A percentile compares a stretch with the other conserved stretches of the same genome.
These are phyloP conservation scores for Gymnorhina tibicen DNA, from an alignment of 2,113 vertebrate species.

Conservation along the genomic window DNA sequence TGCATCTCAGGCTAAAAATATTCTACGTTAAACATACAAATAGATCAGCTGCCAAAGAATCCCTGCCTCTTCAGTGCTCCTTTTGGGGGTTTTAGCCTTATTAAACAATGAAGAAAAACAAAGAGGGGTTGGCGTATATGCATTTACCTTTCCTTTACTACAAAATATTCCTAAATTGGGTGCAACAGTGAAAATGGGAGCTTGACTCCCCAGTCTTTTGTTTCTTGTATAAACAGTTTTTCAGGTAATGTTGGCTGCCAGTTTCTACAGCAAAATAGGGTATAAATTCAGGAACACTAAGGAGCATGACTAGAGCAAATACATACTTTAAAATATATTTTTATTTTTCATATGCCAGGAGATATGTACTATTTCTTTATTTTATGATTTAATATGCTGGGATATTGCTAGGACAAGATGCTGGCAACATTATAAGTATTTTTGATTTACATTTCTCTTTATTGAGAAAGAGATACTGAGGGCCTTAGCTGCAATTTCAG, in stretches of 20 bases:
- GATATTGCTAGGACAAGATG: neutral
- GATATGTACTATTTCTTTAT: neutral
- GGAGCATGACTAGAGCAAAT: neutral
- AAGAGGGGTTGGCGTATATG: neutral
- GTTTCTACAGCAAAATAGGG: neutral
- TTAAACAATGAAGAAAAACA: neutral
- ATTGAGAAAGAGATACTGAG: neutral
- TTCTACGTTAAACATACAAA: neutral
- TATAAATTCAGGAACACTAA: neutral
- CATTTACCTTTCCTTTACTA: neutral
- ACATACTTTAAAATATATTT: neutral
- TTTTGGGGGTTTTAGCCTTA: neutral
- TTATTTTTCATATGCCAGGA: neutral
- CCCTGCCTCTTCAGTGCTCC: neutral
- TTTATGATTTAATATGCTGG: neutral
- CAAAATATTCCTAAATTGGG: neutral
- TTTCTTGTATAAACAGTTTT: neutral
- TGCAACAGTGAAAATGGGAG: neutral
- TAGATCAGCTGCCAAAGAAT: constrained; percentile 17
- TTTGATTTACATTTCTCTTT: constrained; percentile 9
- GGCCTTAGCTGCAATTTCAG: neutral
- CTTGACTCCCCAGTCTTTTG: neutral
- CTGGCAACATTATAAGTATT: neutral
- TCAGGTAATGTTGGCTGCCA: neutral
- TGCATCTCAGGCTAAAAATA: constrained; percentile 34